These are phyloP conservation scores for Perizoma affinitatum DNA, from an alignment of 2,888 invertebrate species.

Conservation along the genomic window DNA sequence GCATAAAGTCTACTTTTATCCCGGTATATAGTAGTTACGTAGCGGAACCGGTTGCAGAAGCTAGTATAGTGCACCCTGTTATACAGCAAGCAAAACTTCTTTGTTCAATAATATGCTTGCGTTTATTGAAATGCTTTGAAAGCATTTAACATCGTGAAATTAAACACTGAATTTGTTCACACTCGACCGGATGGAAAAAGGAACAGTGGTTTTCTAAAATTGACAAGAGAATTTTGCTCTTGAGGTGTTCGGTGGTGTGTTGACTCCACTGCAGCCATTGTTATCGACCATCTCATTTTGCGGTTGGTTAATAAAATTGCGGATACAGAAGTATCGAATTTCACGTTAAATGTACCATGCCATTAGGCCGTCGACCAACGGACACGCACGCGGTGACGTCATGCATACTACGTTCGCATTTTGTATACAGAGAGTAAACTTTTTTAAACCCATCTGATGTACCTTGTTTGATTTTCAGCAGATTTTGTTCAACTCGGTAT, in stretches of 20 bases:
- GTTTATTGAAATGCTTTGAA: slow-evolving; percentile 11
- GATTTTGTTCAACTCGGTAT: too few relatives aligned
- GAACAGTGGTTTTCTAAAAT: slow-evolving; percentile 16
- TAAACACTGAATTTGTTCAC: slow-evolving; percentile 16
- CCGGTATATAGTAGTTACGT: too few relatives aligned
- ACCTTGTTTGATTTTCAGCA: too few relatives aligned
- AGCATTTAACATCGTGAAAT: slow-evolving; percentile 13
- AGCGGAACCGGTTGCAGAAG: too few relatives aligned
- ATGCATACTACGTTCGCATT: too few relatives aligned
- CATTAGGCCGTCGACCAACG: slow-evolving; percentile 1
- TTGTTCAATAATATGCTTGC: too few relatives aligned
- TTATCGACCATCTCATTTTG: slow-evolving; percentile 38
- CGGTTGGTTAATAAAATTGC: slow-evolving; percentile 34
- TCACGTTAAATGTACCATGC: slow-evolving; percentile 24
- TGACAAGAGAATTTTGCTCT: slow-evolving; percentile 24
- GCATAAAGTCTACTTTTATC: too few relatives aligned
- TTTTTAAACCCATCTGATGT: too few relatives aligned
- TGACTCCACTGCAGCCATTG: slow-evolving; percentile 32
- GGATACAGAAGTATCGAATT: slow-evolving; percentile 29
- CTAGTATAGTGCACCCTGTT: too few relatives aligned
- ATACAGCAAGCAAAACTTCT: too few relatives aligned
- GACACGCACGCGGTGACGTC: too few relatives aligned
- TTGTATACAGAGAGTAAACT: too few relatives aligned
- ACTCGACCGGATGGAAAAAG: slow-evolving; percentile 9
- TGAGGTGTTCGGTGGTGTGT: slow-evolving; percentile 7